A percentile compares a stretch with the other conserved stretches of the same genome.
Conservation (phyloP, 2,888 invertebrate species). For the Apamea monoglypha region DNA sequence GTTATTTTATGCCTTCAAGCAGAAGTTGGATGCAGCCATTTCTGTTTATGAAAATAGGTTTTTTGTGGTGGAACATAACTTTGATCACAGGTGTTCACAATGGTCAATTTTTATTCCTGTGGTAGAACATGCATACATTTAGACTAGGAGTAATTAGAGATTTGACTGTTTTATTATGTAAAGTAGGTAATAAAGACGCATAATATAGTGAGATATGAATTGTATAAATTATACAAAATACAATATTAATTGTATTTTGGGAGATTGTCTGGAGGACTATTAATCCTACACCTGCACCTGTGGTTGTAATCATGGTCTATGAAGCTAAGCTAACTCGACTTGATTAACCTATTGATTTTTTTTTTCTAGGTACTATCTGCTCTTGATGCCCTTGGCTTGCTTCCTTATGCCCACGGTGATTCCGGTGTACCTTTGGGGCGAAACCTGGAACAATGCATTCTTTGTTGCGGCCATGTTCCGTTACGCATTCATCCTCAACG, state of each 20-base stretch:
- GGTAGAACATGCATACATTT: constrained; percentile 6
- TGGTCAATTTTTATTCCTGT: neutral
- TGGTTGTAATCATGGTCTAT: neutral
- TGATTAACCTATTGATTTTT: constrained; percentile 19
- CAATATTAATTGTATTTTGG: neutral
- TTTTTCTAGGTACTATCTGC: constrained; percentile 92
- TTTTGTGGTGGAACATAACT: no score
- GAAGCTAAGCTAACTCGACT: neutral
- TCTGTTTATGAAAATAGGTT: neutral
- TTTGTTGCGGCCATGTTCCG: constrained; percentile 93
- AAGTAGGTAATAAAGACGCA: neutral
- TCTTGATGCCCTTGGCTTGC: constrained; percentile 93
- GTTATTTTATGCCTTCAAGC: neutral
- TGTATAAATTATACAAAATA: no score
- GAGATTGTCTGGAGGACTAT: neutral
- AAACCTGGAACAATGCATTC: constrained; percentile 92
- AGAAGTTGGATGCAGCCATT: neutral
- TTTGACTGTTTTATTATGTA: neutral
- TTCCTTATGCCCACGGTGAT: constrained; percentile 94
- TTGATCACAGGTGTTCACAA: no score
- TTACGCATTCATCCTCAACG: constrained; percentile 95
- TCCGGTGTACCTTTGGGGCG: constrained; percentile 95
- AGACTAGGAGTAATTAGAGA: neutral
- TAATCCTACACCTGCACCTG: neutral
- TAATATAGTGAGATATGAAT: neutral